A percentile compares a stretch with the other conserved stretches of the same genome.
Evolutionary conservation across 2,113 vertebrate genomes (phyloP).

Genomic region (Labeo rohita): DNA sequence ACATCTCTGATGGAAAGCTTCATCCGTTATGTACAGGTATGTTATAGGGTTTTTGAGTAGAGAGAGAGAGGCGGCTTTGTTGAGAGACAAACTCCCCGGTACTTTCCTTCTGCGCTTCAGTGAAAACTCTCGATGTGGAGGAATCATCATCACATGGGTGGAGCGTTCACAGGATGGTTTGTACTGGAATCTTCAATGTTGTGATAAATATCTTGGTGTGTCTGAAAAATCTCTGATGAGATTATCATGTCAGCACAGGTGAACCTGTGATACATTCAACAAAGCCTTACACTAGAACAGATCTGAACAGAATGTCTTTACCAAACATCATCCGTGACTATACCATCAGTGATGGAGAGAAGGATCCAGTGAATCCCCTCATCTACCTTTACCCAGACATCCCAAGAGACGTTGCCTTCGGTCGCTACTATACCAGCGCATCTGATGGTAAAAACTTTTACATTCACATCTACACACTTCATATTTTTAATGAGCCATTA

Average conservation of each 20-base stretch:
- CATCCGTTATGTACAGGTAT: constrained; percentile 68
- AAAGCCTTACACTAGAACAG: constrained; percentile 86
- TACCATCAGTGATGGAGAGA: constrained; percentile 81
- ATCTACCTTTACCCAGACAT: constrained; percentile 87
- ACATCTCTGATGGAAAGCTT: background rate
- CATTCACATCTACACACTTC: background rate
- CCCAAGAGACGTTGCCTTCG: constrained; percentile 85
- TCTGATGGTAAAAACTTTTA: constrained; percentile 74
- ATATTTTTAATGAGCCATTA: background rate
- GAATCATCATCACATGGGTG: constrained; percentile 94
- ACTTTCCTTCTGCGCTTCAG: constrained; percentile 94
- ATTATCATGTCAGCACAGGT: constrained; percentile 50
- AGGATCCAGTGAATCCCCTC: constrained; percentile 82
- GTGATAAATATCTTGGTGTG: background rate
- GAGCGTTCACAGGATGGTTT: constrained; percentile 77
- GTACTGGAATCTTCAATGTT: background rate
- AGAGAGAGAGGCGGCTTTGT: constrained; percentile 74
- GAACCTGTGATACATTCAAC: constrained; percentile 83
- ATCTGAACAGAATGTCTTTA: constrained; percentile 81
- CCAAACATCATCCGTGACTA: constrained; percentile 84
- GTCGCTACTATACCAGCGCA: constrained; percentile 82
- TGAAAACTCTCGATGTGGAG: constrained; percentile 89
- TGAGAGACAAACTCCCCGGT: constrained; percentile 80
- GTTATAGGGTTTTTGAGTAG: constrained; percentile 93
- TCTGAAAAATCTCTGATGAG: background rate